Conservation (phyloP, 2,797 vertebrate genomes). For the Erithacus rubecula region DNA sequence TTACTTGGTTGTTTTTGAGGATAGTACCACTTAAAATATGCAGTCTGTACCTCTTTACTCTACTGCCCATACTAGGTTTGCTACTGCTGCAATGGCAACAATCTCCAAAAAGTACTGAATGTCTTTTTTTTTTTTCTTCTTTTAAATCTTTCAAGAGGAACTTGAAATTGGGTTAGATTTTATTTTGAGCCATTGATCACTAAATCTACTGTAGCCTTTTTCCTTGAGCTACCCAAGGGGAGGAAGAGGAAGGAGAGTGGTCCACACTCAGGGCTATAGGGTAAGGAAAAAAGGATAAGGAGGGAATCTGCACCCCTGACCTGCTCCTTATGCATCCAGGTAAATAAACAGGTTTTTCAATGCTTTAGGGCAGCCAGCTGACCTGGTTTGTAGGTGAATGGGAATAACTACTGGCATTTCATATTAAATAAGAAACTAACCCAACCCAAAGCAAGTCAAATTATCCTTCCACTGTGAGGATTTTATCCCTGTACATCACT, state of each 20-base stretch:
- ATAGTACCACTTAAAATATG: not conserved
- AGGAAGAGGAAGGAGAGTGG: not conserved
- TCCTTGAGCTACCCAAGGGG: not conserved
- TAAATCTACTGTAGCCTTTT: not conserved
- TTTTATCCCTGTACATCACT: not conserved
- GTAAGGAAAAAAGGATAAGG: not conserved
- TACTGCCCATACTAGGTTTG: not conserved
- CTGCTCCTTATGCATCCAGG: not conserved
- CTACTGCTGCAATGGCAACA: not conserved
- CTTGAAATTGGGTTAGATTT: not conserved
- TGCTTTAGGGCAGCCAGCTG: not conserved
- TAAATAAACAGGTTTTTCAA: not conserved
- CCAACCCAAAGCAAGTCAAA: not conserved
- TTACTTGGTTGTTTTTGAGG: not conserved
- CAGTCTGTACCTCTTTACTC: not conserved
- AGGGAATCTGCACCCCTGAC: not conserved
- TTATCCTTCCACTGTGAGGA: not conserved
- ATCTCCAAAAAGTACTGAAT: not conserved
- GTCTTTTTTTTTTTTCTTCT: not conserved
- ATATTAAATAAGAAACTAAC: not conserved
- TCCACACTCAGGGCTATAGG: not conserved
- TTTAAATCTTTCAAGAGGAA: not conserved
- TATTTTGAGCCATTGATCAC: not conserved
- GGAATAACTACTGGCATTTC: not conserved
- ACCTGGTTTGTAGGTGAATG: not conserved